Percentiles rank a stretch among this genome's conserved stretches.
These are phyloP conservation scores for Nomada lathburiana DNA, from an alignment of 2,888 invertebrate species.

Conservation along the genomic window DNA sequence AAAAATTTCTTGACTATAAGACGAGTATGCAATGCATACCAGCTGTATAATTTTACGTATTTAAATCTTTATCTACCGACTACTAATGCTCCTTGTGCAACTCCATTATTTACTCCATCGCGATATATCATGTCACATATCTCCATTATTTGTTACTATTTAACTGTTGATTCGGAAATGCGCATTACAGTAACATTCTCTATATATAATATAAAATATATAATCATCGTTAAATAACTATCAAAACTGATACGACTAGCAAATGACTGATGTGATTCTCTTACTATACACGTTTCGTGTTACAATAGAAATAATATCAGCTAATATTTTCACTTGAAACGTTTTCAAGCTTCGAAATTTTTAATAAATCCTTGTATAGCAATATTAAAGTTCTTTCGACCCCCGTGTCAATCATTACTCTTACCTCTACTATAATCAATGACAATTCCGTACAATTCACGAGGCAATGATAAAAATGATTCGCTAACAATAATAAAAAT, in stretches of 20 bases:
- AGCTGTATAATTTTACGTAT: background rate
- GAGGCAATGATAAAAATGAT: constrained; percentile 35
- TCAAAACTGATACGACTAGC: constrained; percentile 82
- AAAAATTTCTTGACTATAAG: constrained; percentile 11
- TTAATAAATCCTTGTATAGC: constrained; percentile 8
- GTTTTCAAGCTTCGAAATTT: constrained; percentile 3
- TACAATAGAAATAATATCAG: constrained; percentile 37
- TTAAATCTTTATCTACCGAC: constrained; percentile 10
- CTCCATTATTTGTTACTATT: constrained; percentile 46
- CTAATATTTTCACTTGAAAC: constrained; percentile 33
- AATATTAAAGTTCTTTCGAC: constrained; percentile 15
- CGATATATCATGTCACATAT: constrained; percentile 22
- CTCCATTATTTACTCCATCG: background rate
- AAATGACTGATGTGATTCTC: constrained; percentile 83
- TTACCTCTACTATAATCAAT: constrained; percentile 12
- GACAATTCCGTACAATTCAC: constrained; percentile 9
- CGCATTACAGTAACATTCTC: constrained; percentile 31
- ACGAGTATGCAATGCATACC: background rate
- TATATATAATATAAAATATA: constrained; percentile 51
- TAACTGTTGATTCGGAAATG: constrained; percentile 45
- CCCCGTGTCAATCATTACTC: constrained; percentile 24
- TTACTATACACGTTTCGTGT: constrained; percentile 60
- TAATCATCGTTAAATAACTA: constrained; percentile 63
- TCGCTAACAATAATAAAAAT: constrained; percentile 40
- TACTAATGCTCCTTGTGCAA: constrained; percentile 14